Evolutionary conservation across 1,140 invertebrate genomes (phyloP).

Genomic region (Neodiprion virginianus): DNA sequence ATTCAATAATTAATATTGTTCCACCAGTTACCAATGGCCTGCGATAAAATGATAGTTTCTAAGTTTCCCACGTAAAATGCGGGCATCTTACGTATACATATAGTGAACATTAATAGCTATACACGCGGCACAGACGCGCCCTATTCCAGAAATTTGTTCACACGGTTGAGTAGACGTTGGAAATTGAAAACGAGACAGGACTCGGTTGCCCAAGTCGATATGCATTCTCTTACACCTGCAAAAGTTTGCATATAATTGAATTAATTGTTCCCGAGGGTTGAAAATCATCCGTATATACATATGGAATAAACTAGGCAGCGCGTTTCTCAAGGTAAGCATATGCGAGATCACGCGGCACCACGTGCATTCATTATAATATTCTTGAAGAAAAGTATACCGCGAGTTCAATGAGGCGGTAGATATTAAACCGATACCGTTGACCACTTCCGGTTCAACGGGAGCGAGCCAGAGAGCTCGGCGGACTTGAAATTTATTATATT

Average conservation of each 20-base stretch:
- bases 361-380: not conserved
- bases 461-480: not conserved
- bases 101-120: not conserved
- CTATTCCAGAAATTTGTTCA: not conserved
- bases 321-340: too few species aligned
- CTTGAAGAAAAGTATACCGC: not conserved
- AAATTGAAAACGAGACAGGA: not conserved
- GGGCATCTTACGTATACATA: not conserved
- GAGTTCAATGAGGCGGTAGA: constrained; percentile 1
- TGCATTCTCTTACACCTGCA: not conserved
- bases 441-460: not conserved
- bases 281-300: too few species aligned
- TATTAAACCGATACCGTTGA: not conserved
- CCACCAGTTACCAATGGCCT: too few species aligned
- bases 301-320: too few species aligned
- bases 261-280: not conserved
- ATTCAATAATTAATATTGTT: too few species aligned
- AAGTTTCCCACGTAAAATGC: not conserved
- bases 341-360: too few species aligned
- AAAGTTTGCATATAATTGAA: not conserved
- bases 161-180: not conserved
- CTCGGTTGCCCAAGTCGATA: not conserved
- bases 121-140: not conserved
- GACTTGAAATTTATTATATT: not conserved
- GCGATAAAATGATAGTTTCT: not conserved